Conservation (phyloP, 2,888 invertebrate genomes). For the Nephrotoma flavescens region DNA sequence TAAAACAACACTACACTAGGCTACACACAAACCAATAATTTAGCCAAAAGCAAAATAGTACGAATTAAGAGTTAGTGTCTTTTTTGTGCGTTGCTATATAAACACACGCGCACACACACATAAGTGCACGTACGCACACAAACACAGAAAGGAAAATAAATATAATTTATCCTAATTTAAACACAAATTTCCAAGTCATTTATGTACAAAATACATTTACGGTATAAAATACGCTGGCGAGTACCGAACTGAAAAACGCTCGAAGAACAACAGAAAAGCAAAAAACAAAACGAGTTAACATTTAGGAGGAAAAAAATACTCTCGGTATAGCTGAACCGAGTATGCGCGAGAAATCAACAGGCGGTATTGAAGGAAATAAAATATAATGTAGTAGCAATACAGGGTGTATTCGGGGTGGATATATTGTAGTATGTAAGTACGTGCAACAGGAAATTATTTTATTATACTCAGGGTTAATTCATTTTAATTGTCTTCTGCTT, state of each 20-base stretch:
- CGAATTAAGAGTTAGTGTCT: background rate
- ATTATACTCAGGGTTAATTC: background rate
- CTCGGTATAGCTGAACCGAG: background rate
- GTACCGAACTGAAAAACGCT: background rate
- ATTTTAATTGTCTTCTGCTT: background rate
- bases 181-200: background rate
- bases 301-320: background rate
- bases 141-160: too few species aligned
- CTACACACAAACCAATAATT: background rate
- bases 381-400: background rate
- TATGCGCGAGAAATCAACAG: background rate
- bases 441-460: background rate
- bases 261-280: background rate
- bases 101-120: background rate
- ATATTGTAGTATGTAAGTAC: background rate
- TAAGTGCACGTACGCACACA: too few species aligned
- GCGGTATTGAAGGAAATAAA: background rate
- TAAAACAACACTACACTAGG: background rate
- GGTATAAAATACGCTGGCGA: background rate
- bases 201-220: background rate
- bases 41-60: background rate
- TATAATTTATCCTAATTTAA: background rate
- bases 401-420: background rate
- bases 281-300: background rate
- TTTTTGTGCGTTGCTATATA: background rate